Conservation (phyloP, 2,888 invertebrate species). For the Polyommatus iphigenia region DNA sequence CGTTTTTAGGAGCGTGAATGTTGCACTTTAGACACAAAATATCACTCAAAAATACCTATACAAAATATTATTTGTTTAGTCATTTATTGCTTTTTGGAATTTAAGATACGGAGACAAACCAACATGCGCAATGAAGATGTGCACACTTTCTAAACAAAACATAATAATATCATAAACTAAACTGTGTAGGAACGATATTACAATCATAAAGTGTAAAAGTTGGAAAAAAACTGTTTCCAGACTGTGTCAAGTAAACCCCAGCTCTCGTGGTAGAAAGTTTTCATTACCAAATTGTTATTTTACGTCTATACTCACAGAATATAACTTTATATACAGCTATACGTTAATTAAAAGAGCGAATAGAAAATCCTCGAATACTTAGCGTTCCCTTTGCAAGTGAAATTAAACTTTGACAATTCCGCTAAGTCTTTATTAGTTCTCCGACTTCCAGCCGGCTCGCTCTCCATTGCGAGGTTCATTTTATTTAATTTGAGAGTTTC, state of each 20-base stretch:
- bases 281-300: not conserved
- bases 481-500: conserved; percentile 28
- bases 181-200: too few relatives aligned
- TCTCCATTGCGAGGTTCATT: conserved; percentile 14
- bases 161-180: too few relatives aligned
- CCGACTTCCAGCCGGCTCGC: conserved; percentile 8
- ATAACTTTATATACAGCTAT: not conserved
- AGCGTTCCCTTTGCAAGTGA: conserved; percentile 27
- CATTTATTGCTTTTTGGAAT: too few relatives aligned
- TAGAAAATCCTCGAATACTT: conserved; percentile 13
- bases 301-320: not conserved
- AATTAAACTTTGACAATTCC: conserved; percentile 29
- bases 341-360: conserved; percentile 25
- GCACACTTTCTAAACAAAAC: too few relatives aligned
- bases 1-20: too few relatives aligned
- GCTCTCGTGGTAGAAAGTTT: not conserved
- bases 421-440: conserved; percentile 26
- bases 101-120: too few relatives aligned
- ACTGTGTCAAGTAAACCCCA: not conserved
- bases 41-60: too few relatives aligned
- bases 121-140: too few relatives aligned
- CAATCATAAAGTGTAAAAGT: too few relatives aligned
- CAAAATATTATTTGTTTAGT: too few relatives aligned
- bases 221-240: too few relatives aligned
- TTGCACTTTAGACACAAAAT: too few relatives aligned